phyloP scores from a whole-genome alignment of 2,113 vertebrate genomes.

The Rhipidura dahli region DNA sequence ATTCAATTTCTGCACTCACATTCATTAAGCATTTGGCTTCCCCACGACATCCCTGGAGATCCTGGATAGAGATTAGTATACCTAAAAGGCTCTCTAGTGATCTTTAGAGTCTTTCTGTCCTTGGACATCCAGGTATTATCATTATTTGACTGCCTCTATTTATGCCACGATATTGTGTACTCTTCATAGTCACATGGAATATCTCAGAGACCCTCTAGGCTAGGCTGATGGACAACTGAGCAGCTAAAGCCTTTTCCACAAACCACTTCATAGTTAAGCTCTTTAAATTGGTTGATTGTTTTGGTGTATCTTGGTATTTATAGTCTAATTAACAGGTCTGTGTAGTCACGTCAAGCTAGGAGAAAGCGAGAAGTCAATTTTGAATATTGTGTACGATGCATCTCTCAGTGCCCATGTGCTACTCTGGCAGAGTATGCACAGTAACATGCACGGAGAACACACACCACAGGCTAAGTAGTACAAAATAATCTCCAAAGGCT shows the following conservation, averaged over 20 bases:
- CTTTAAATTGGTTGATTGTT: background rate
- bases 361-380: background rate
- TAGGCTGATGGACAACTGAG: background rate
- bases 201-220: background rate
- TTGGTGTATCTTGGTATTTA: background rate
- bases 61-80: background rate
- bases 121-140: background rate
- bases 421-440: background rate
- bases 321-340: background rate
- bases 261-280: background rate
- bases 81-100: background rate
- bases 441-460: background rate
- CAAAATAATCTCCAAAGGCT: background rate
- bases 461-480: background rate
- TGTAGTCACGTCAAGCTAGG: background rate
- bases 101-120: background rate
- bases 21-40: background rate
- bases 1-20: background rate
- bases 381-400: background rate
- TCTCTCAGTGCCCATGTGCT: background rate
- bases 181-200: background rate
- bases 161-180: background rate
- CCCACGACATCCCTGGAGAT: background rate
- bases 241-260: background rate
- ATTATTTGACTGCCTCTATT: background rate